Evolutionary conservation across 1,140 invertebrate genomes (phyloP), one percentile per base, ranked within the genome.

Genomic region (Nomia melanderi): DNA sequence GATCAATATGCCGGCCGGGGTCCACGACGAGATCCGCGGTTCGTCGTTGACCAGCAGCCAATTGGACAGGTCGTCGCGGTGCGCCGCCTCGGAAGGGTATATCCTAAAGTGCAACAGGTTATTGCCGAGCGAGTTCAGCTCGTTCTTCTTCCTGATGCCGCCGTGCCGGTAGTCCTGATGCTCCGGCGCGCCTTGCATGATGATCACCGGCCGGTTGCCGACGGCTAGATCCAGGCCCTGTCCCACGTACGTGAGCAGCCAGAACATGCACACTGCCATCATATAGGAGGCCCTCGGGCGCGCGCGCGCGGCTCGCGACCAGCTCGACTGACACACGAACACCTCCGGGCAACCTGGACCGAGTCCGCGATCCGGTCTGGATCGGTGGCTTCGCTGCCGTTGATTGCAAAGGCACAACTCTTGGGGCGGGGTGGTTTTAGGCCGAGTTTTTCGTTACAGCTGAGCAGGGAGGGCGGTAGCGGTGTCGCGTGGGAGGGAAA

Each of bases 171-270:
- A 85, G 66, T 84, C 86, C 53, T n/a, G n/a, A n/a, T 84, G 82
- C 1, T 65, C 67, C 47, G 74, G 70, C 41, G 64, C 27, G 1
- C 53, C 83, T 39, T 88, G 75, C 71, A 85, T 80, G 54, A 86
- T 76, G 79, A 81, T 82, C 47, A 83, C 78, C 8, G 86, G 88
- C 41, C 87, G 86, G 81, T 88, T 87, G 27, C 80, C 88, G 56
- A 90, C 75, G 36, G 83, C 83, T n/a, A 89, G 65, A 33, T 88
- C 87, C 54, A 89, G 80, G n/a, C 87, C 88, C 27, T 88, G 72
- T 81, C 89, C 88, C 69, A 88, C 88, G 82, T 87, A 90, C 56
- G 85, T 88, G 63, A 89, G 82, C 41, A 90, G 77, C 86, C 86
- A 88, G 72, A 90, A 81, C 74, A 87, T 84, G 81, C 84, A 85